Percentiles rank a stretch among this genome's conserved stretches.
These are phyloP conservation scores for Montipora foliosa DNA, from an alignment of 64 coral and sea anemone species.

Conservation along the genomic window DNA sequence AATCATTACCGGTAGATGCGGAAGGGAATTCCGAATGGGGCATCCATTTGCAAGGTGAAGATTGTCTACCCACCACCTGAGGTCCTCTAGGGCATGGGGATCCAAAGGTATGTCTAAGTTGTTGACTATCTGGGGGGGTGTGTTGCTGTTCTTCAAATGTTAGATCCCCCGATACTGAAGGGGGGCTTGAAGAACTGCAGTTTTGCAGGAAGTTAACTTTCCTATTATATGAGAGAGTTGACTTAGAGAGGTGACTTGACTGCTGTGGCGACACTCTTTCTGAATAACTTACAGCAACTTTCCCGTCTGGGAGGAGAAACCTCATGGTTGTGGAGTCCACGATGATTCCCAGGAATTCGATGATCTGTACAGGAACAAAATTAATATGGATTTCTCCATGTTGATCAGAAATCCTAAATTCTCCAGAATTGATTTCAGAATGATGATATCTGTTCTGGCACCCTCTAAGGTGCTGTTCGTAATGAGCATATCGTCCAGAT, in stretches of 20 bases:
- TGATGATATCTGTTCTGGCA: not conserved
- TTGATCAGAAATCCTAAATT: slow-evolving; percentile 34
- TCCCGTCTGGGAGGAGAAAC: slow-evolving; percentile 24
- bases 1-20: slow-evolving; percentile 33
- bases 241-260: not conserved
- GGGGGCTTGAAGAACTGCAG: slow-evolving; percentile 29
- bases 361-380: slow-evolving; percentile 1
- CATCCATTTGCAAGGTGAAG: slow-evolving; percentile 14
- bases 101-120: too few species aligned
- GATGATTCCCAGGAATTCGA: slow-evolving; percentile 45
- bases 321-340: slow-evolving; percentile 18
- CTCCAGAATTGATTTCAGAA: not conserved
- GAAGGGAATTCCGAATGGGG: not conserved
- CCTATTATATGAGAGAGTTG: slow-evolving; percentile 48
- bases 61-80: slow-evolving; percentile 44
- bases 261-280: not conserved
- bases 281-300: not conserved
- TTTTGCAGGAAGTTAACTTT: slow-evolving; percentile 36
- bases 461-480: slow-evolving; percentile 12
- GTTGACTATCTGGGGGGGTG: too few species aligned
- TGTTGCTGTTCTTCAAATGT: slow-evolving; percentile 14
- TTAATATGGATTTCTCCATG: slow-evolving; percentile 16
- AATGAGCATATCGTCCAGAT: slow-evolving; percentile 14
- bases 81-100: slow-evolving; percentile 2
- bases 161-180: slow-evolving; percentile 31